phyloP scores from a whole-genome alignment of 2,888 invertebrate species.

The Psylliodes chrysocephalus region DNA sequence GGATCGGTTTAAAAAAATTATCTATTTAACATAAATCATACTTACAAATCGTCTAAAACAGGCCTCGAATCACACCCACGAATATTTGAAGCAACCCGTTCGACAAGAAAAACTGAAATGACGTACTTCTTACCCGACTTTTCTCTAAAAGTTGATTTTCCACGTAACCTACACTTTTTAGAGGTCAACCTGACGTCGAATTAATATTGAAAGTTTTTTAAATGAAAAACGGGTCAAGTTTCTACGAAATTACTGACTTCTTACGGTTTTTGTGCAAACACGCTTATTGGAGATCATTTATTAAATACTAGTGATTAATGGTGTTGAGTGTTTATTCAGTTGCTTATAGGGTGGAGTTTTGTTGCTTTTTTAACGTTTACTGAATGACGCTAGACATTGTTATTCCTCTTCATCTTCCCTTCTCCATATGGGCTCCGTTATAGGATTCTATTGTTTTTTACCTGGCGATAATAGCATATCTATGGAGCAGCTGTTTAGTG shows the following conservation, averaged over 20 bases:
- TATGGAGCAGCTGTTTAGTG: no score
- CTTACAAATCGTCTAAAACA: no score
- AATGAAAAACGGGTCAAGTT: constrained; percentile 45
- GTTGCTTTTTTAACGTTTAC: no score
- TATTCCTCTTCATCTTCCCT: no score
- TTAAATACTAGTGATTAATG: not conserved
- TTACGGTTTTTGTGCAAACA: not conserved
- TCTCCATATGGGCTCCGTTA: no score
- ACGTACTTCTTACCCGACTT: not conserved
- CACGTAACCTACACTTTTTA: not conserved
- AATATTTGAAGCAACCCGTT: not conserved
- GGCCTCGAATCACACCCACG: no score
- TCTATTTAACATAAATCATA: no score
- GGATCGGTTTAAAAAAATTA: no score
- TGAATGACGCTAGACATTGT: no score
- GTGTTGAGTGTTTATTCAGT: not conserved
- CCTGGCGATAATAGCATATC: no score
- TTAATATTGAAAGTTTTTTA: constrained; percentile 8
- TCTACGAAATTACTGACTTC: constrained; percentile 26
- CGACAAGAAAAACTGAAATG: not conserved
- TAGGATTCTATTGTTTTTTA: no score
- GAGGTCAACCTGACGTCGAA: not conserved
- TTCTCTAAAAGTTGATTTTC: constrained; percentile 1
- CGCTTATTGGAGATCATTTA: not conserved
- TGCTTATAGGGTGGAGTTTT: not conserved